Base-by-base conservation (phyloP, 2,797 vertebrate species). In the Lutjanus argentimaculatus region DNA sequence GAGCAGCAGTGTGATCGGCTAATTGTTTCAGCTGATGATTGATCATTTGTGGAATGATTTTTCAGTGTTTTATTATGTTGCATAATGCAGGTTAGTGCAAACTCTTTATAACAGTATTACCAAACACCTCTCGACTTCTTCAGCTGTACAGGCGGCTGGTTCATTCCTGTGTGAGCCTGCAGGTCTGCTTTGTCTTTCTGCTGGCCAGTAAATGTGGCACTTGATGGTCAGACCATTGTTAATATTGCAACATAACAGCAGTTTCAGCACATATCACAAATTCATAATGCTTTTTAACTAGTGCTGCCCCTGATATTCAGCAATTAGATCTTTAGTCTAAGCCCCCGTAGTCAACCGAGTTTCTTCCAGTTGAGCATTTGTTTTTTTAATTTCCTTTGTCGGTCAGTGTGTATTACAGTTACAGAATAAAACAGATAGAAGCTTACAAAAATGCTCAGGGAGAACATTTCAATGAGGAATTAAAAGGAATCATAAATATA, bases 21-120 rank as follows among this genome's bases (percentile, higher is more conserved):
- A 59, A 76, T 69, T 52, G 53, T 68, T 65, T 16, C 46, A 53
- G 21, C 17, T 73, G 65, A 76, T 72, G 56, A 77, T 21, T 67
- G 63, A 79, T 77, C 69, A 62, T 67, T 71, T 76, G 14, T 49
- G 30, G 51, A 48, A 74, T 57, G 51, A 40, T 22, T 57, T 53
- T 67, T 63, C 42, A 58, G n/a, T 43, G 67, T 15, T 57, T 67
- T 62, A 8, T 43, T 43, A 40, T 62, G 21, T 45, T 66, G 22
- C 8, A n/a, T 56, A 30, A 62, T 49, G 40, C 40, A 16, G 45
- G 57, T 22, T 12, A 19, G 30, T 30, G 45, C 43, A 67, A 55
- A 49, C 4, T 55, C 40, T 51, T 67, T 51, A 14, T 6, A 46
- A 25, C 43, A 51, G 57, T n/a, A 43, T 49, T 16, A 21, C 8